Base-by-base conservation (phyloP, 2,888 invertebrate species). In the Entomobrya multifasciata region DNA sequence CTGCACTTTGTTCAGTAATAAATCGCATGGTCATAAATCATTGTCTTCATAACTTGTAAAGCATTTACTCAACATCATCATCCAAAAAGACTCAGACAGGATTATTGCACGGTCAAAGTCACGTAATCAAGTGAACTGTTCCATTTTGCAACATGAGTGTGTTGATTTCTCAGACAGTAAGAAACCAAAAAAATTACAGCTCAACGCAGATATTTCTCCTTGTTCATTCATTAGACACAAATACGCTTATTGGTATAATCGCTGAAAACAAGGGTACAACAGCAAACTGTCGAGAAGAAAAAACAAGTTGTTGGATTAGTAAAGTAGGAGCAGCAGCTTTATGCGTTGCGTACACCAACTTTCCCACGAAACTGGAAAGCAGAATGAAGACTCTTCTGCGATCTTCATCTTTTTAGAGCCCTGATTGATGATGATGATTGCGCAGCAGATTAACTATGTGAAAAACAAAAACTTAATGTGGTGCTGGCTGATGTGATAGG, bases 281-380 rank as follows among this genome's bases (percentile, higher is more conserved):
- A 4, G 8, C 52, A 8, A 20, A 3, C 17, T 52, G 17, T 52
- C 17, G 17, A 52, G 20, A 17, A 8, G 13, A 52, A 17, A 1
- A 17, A 8, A 52, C 52, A 5, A 8, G 52, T 2, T 17, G 52
- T 8, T 52, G 52, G 2, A 6, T 47, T 47, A 47, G n/a, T 47
- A 10, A 47, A 47, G 52, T 17, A n/a, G n/a, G 52, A 17, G 20
- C 17, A 52, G 17, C n/a, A 5, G 17, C 17, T n/a, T 17, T 52
- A n/a, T n/a, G n/a, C n/a, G n/a, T n/a, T n/a, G n/a, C n/a, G n/a
- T 52, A 17, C 17, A 52, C 13, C 8, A 52, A 2, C 20, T 74
- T 52, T 74, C 74, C 74, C 74, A 74, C 74, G 74, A 74, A 74
- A 74, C 74, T 74, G 74, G 67, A 67, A 47, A 52, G n/a, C 1